Conservation (phyloP, 2,888 invertebrate species). For the Xylophagus ater region DNA sequence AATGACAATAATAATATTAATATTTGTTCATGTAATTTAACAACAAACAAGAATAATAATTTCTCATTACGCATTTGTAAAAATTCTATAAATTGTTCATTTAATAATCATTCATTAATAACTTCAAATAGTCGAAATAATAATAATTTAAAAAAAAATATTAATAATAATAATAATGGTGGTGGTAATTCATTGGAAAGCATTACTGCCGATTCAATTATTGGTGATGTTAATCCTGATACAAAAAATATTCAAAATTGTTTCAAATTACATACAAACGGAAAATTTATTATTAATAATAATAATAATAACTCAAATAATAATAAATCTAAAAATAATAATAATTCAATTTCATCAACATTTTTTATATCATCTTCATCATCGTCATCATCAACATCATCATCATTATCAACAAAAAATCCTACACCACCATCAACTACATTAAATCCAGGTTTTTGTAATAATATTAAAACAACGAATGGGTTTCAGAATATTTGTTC, state of each 20-base stretch:
- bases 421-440: constrained; percentile 4
- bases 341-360: constrained; percentile 2
- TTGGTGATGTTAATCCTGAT: constrained; percentile 3
- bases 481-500: constrained; percentile 12
- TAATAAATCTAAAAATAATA: constrained; percentile 8
- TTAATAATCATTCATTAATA: too few species aligned
- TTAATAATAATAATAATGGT: constrained; percentile 8
- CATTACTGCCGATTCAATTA: constrained; percentile 9
- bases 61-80: background rate
- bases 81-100: too few species aligned
- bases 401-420: background rate
- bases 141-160: constrained; percentile 7
- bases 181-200: constrained; percentile 12
- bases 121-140: background rate
- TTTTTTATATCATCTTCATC: too few species aligned
- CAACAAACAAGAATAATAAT: constrained; percentile 7
- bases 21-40: background rate
- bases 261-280: too few species aligned
- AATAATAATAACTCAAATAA: constrained; percentile 7
- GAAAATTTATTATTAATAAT: too few species aligned
- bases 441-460: constrained; percentile 1
- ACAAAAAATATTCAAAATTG: constrained; percentile 11
- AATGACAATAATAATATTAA: constrained; percentile 2
- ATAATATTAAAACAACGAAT: constrained; percentile 10
- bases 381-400: background rate